Evolutionary conservation across 2,797 vertebrate species (phyloP).

Genomic region (Darevskia mixta): DNA sequence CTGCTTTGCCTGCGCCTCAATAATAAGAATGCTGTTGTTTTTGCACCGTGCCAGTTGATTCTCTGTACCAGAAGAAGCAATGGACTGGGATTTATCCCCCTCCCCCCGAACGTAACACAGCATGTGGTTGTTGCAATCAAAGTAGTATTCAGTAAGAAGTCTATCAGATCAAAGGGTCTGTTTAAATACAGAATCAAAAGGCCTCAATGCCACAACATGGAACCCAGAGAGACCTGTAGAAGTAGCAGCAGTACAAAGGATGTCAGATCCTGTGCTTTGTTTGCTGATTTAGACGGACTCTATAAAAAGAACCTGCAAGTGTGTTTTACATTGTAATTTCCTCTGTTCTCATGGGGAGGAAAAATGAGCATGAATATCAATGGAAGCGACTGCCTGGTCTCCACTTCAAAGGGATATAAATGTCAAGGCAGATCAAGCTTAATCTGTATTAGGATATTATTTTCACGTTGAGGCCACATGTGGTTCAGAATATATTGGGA

Average conservation of each 20-base stretch:
- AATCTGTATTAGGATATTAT: constrained; percentile 12
- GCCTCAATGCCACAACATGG: constrained; percentile 25
- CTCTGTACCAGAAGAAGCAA: constrained; percentile 8
- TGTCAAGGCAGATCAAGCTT: constrained; percentile 3
- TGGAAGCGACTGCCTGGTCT: constrained; percentile 5
- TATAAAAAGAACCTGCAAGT: constrained; percentile 12
- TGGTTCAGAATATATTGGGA: constrained; percentile 1
- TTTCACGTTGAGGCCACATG: neutral
- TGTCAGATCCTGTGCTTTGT: constrained; percentile 26
- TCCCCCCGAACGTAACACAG: neutral
- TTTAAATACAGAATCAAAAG: constrained; percentile 36
- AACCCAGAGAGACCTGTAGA: constrained; percentile 23
- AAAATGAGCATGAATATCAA: constrained; percentile 24
- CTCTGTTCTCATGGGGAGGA: constrained; percentile 1
- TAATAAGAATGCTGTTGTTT: constrained; percentile 3
- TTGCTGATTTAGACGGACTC: constrained; percentile 10
- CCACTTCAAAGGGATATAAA: constrained; percentile 23
- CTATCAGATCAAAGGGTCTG: constrained; percentile 7
- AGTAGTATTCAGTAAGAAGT: constrained; percentile 32
- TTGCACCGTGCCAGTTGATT: neutral
- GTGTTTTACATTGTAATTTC: constrained; percentile 41
- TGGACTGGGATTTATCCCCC: neutral
- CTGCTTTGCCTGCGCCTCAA: neutral
- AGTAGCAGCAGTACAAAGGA: constrained; percentile 21
- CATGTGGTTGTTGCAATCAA: constrained; percentile 23